Evolutionary conservation across 2,797 vertebrate genomes (phyloP).

Genomic region (Borostomias antarcticus): DNA sequence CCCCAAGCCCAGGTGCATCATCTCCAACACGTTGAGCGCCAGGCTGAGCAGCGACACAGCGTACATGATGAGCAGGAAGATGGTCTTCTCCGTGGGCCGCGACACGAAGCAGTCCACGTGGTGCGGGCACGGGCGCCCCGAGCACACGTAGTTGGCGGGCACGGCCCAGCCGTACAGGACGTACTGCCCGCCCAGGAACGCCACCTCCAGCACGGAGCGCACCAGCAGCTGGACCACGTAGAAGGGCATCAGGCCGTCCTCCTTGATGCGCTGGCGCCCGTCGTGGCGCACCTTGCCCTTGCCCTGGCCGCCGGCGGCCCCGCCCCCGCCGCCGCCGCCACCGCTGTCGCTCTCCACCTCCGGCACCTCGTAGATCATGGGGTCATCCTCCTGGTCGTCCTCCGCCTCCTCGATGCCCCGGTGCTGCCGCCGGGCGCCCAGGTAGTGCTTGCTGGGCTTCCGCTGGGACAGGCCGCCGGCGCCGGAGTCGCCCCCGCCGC

Average conservation of each 20-base stretch:
- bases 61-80: constrained; percentile 96
- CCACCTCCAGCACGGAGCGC: constrained; percentile 84
- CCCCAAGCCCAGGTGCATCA: constrained; percentile 92
- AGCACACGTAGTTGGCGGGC: constrained; percentile 81
- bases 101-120: constrained; percentile 93
- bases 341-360: constrained; percentile 78
- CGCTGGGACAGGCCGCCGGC: constrained; percentile 64
- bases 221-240: constrained; percentile 89
- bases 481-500: too few relatives aligned
- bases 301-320: constrained; percentile 33
- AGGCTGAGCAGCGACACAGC: constrained; percentile 89
- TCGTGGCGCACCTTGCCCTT: constrained; percentile 83
- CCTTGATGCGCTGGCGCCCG: constrained; percentile 83
- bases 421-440: constrained; percentile 70
- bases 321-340: constrained; percentile 66
- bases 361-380: constrained; percentile 83
- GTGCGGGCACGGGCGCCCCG: constrained; percentile 85
- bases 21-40: constrained; percentile 89
- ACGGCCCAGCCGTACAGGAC: constrained; percentile 90
- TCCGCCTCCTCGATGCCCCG: constrained; percentile 73
- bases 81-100: constrained; percentile 93
- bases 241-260: constrained; percentile 90
- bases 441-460: constrained; percentile 59
- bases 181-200: constrained; percentile 90
- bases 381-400: constrained; percentile 79